Evolutionary conservation across 2,797 vertebrate species (phyloP).

Genomic region (Steatocranus sp.): DNA sequence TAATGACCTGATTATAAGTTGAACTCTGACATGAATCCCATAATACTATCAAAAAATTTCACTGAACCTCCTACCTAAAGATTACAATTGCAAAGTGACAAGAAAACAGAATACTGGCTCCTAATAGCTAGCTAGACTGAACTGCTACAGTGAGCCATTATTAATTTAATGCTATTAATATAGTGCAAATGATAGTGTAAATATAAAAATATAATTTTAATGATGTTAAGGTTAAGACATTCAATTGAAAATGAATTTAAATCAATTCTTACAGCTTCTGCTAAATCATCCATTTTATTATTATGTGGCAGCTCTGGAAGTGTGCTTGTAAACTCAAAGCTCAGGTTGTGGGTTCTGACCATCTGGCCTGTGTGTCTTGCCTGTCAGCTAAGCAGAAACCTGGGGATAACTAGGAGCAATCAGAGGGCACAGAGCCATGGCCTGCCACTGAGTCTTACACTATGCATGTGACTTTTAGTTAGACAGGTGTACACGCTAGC

Average conservation of each 20-base stretch:
- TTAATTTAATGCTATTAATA: conserved; percentile 3
- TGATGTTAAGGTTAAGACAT: not conserved
- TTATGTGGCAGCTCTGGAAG: conserved; percentile 39
- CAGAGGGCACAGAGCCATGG: conserved; percentile 57
- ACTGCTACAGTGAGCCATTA: not conserved
- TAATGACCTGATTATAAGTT: conserved; percentile 17
- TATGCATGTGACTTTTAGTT: conserved; percentile 45
- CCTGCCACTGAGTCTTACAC: conserved; percentile 58
- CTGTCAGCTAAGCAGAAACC: conserved; percentile 63
- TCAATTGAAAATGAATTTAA: conserved; percentile 6
- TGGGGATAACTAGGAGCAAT: conserved; percentile 60
- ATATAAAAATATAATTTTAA: not conserved
- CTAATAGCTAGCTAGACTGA: conserved; percentile 3
- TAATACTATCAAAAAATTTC: conserved; percentile 26
- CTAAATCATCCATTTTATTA: conserved; percentile 54
- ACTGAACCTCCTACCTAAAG: conserved; percentile 18
- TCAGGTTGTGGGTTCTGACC: conserved; percentile 37
- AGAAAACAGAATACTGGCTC: not conserved
- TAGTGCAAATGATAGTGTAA: not conserved
- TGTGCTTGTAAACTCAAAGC: conserved; percentile 51
- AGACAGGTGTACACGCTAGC: conserved; percentile 60
- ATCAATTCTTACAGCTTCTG: not conserved
- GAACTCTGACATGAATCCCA: conserved; percentile 17
- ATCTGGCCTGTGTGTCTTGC: conserved; percentile 62
- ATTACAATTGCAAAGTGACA: conserved; percentile 22